Percentiles rank a stretch among this genome's conserved stretches.
These are phyloP conservation scores for Rafetus swinhoei DNA, from an alignment of 2,113 vertebrate species.

Conservation along the genomic window DNA sequence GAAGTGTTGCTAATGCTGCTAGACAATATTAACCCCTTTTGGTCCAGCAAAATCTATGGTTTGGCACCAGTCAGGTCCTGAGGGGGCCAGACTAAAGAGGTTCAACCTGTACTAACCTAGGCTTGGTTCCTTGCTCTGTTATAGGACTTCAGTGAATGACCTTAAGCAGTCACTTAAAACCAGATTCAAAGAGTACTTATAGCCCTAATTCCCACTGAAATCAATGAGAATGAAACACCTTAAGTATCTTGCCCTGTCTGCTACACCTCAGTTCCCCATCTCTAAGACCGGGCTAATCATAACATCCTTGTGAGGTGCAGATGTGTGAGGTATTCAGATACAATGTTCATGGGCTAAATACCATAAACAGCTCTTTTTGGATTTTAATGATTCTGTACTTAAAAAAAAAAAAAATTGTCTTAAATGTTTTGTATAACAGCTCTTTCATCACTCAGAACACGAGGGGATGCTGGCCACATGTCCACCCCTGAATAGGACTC, in stretches of 20 bases:
- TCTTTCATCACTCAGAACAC: conserved; percentile 22
- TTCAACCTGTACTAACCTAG: background rate
- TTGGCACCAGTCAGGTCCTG: too few relatives aligned
- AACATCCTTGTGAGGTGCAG: too few relatives aligned
- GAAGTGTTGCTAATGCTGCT: too few relatives aligned
- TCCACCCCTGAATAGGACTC: too few relatives aligned
- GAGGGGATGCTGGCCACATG: too few relatives aligned
- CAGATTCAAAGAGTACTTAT: too few relatives aligned
- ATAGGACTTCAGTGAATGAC: background rate
- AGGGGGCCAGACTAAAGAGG: too few relatives aligned
- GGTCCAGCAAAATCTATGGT: too few relatives aligned
- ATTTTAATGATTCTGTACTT: conserved; percentile 31
- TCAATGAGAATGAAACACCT: background rate
- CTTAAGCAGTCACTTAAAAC: background rate
- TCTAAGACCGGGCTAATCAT: too few relatives aligned
- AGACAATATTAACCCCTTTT: too few relatives aligned
- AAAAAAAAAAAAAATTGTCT: conserved; percentile 41
- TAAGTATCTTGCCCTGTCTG: background rate
- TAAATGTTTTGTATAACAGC: background rate
- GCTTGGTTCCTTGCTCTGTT: background rate
- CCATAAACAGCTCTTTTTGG: conserved; percentile 2
- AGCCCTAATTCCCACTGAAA: background rate
- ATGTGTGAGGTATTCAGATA: background rate
- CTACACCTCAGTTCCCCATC: background rate
- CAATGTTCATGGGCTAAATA: background rate